phyloP scores from a whole-genome alignment of 2,888 invertebrate genomes.

The Spisula solida region DNA sequence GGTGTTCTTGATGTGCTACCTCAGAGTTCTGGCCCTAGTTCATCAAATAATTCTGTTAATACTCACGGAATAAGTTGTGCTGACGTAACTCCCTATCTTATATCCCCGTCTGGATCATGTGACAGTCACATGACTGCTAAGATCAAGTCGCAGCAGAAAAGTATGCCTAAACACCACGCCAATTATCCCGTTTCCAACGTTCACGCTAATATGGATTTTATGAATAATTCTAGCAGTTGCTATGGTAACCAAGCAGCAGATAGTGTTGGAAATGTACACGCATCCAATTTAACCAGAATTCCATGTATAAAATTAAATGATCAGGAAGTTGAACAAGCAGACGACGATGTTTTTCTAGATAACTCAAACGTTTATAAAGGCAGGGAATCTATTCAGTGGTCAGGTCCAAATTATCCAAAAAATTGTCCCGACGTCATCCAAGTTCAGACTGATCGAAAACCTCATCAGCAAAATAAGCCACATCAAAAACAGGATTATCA shows the following conservation, averaged over 20 bases:
- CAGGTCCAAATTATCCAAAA: not conserved
- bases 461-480: not conserved
- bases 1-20: constrained; percentile 36
- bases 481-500: constrained; percentile 32
- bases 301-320: constrained; percentile 64
- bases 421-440: constrained; percentile 10
- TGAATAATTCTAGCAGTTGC: constrained; percentile 11
- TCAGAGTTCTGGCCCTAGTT: constrained; percentile 1
- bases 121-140: not conserved
- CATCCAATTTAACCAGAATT: constrained; percentile 52
- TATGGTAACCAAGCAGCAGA: constrained; percentile 19
- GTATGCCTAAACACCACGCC: constrained; percentile 28
- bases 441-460: not conserved
- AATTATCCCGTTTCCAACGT: constrained; percentile 59
- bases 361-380: constrained; percentile 19
- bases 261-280: constrained; percentile 60
- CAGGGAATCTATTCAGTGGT: not conserved
- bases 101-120: constrained; percentile 2
- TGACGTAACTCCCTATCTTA: constrained; percentile 25
- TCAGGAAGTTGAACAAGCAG: constrained; percentile 31
- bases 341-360: constrained; percentile 65
- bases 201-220: constrained; percentile 38
- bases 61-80: constrained; percentile 45
- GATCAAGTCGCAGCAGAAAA: constrained; percentile 49
- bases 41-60: constrained; percentile 14